Evolutionary conservation across 2,797 vertebrate genomes (phyloP).

Genomic region (Falco cherrug): DNA sequence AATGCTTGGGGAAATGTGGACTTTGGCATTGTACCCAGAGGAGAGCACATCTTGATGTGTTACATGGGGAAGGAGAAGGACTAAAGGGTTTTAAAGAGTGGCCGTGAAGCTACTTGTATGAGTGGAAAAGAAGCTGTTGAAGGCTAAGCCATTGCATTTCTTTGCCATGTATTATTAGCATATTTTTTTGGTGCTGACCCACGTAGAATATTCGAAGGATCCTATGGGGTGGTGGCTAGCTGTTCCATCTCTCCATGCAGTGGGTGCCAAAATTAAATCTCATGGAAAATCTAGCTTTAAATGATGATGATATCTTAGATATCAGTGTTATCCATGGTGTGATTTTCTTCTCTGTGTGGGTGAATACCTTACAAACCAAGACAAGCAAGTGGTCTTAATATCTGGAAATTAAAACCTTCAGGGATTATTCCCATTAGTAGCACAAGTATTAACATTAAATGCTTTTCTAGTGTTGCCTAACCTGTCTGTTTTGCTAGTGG

Average conservation of each 20-base stretch:
- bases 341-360: not conserved
- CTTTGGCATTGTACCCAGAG: not conserved
- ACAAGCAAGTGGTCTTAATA: not conserved
- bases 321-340: not conserved
- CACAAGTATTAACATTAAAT: not conserved
- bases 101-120: not conserved
- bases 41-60: not conserved
- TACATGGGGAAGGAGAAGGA: not conserved
- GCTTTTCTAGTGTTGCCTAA: not conserved
- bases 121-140: not conserved
- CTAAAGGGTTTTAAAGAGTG: not conserved
- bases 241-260: not conserved
- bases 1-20: not conserved
- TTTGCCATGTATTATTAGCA: not conserved
- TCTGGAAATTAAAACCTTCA: not conserved
- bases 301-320: not conserved
- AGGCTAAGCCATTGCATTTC: not conserved
- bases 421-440: not conserved
- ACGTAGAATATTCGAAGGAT: not conserved
- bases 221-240: not conserved
- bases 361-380: not conserved
- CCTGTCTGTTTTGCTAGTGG: not conserved
- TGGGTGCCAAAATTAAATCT: not conserved
- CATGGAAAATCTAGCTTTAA: not conserved
- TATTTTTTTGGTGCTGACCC: not conserved